Evolutionary conservation across 1,140 invertebrate genomes (phyloP), one percentile per base, ranked within the genome.

Genomic region (Cephus cinctus): DNA sequence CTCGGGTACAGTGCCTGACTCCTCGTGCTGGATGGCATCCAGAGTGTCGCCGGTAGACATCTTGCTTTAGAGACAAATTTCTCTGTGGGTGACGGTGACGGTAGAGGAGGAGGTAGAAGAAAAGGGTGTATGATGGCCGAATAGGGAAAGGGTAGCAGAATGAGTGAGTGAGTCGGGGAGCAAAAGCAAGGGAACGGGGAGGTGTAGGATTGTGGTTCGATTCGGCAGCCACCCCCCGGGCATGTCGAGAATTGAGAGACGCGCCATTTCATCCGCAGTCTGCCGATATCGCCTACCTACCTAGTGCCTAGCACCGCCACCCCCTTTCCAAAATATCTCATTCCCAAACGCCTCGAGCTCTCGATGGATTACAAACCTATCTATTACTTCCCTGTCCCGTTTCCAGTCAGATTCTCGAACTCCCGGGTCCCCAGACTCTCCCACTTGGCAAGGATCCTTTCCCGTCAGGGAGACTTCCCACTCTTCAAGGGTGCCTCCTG

Each of bases 361-460:
- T 61, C 61, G 65, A 73, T 73, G 70, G 71, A 76, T 76, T 76
- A 76, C 73, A 77, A 76, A 76, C 73, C 75, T 75, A 75, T 77
- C 71, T 74, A 73, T 76, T 74, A 75, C 71, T 72, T 67, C 57
- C 65, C 68, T 73, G 67, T 70, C 68, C 68, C 49, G 38, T 40
- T 38, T 47, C 27, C 20, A n/a, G n/a, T n/a, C n/a, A n/a, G n/a
- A n/a, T n/a, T n/a, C n/a, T n/a, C n/a, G n/a, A n/a, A n/a, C n/a
- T n/a, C n/a, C 27, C 41, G 31, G 46, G 30, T 39, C 27, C 42
- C n/a, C n/a, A n/a, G n/a, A n/a, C n/a, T n/a, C n/a, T n/a, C n/a
- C n/a, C n/a, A n/a, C n/a, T n/a, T n/a, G n/a, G n/a, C n/a, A n/a
- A n/a, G n/a, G n/a, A n/a, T n/a, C n/a, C 47, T 47, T 50, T 46